These are phyloP conservation scores for Torymus auratus DNA, from an alignment of 2,888 invertebrate species.

Conservation along the genomic window DNA sequence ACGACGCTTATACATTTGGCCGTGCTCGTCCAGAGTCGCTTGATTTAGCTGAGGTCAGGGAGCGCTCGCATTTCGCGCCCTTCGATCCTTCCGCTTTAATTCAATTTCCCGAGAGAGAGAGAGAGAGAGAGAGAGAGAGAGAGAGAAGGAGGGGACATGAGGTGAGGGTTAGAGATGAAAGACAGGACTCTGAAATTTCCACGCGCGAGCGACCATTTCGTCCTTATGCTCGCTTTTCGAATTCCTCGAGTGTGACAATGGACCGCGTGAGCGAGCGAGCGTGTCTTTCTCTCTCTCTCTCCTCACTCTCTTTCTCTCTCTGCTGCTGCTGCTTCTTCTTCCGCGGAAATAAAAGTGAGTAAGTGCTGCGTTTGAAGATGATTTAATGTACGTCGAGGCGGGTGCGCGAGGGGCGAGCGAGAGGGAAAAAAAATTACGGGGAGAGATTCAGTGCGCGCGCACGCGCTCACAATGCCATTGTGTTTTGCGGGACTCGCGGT, in stretches of 20 bases:
- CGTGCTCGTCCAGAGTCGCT: not conserved
- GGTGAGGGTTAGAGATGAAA: not conserved
- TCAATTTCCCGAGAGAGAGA: constrained; percentile 56
- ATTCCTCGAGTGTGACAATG: constrained; percentile 40
- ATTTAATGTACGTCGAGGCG: constrained; percentile 37
- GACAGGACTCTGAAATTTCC: constrained; percentile 30
- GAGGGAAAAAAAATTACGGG: constrained; percentile 24
- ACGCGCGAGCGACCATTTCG: not conserved
- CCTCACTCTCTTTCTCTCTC: constrained; percentile 15
- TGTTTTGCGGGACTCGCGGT: constrained; percentile 31
- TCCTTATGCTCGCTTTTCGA: constrained; percentile 35
- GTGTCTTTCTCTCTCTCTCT: constrained; percentile 26
- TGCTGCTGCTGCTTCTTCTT: not conserved
- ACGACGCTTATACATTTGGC: not conserved
- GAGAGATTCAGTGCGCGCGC: constrained; percentile 6
- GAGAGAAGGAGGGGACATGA: not conserved
- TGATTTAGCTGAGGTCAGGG: constrained; percentile 52
- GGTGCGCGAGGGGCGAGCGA: not conserved
- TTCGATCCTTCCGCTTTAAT: constrained; percentile 60
- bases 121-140: not conserved
- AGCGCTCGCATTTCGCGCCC: constrained; percentile 12
- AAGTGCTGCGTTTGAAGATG: constrained; percentile 51
- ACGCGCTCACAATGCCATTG: constrained; percentile 43
- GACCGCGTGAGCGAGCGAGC: constrained; percentile 13
- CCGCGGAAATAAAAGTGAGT: constrained; percentile 41